Evolutionary conservation across 2,113 vertebrate genomes (phyloP).

Genomic region (Chloropsis hardwickii): DNA sequence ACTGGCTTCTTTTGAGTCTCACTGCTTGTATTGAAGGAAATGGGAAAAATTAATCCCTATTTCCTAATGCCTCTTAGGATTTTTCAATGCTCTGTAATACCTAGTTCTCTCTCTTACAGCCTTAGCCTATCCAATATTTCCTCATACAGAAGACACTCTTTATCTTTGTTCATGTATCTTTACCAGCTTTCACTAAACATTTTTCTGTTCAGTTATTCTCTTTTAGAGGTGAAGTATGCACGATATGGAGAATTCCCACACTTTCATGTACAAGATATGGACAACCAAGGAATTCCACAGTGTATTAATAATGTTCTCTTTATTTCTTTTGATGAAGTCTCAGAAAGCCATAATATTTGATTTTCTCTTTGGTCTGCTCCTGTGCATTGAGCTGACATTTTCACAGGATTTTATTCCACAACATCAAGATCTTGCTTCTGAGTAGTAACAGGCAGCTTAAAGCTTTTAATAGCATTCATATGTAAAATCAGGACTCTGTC

Average conservation of each 20-base stretch:
- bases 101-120: background rate
- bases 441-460: background rate
- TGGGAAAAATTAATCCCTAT: background rate
- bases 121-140: background rate
- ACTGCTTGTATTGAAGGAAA: background rate
- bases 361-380: background rate
- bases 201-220: background rate
- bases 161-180: background rate
- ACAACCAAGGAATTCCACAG: background rate
- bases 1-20: background rate
- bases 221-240: background rate
- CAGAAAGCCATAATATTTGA: background rate
- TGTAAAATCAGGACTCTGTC: background rate
- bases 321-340: background rate
- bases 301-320: background rate
- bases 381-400: background rate
- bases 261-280: background rate
- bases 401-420: background rate
- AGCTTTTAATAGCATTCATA: background rate
- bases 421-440: background rate
- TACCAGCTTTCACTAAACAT: background rate
- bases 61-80: background rate
- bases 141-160: background rate
- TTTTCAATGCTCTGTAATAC: background rate
- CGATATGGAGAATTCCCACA: background rate